Evolutionary conservation across 2,888 invertebrate genomes (phyloP).

Genomic region (Carcina quercana): DNA sequence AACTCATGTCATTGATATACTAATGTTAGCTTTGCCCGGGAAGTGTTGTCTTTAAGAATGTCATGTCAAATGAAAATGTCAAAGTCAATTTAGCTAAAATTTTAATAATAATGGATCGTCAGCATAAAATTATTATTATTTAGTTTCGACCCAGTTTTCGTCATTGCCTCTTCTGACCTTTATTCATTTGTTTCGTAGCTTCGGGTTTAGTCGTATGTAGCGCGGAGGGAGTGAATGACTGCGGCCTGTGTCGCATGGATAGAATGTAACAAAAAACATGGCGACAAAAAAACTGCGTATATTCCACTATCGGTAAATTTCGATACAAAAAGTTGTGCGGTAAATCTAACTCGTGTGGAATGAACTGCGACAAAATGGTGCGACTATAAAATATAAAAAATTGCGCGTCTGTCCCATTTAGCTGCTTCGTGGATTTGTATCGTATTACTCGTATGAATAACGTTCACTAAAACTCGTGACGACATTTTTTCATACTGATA

Average conservation of each 20-base stretch:
- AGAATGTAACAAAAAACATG: conserved; percentile 39
- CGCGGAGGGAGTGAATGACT: conserved; percentile 45
- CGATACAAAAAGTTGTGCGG: conserved; percentile 45
- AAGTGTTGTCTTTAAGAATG: no score
- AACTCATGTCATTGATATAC: no score
- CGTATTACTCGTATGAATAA: background rate
- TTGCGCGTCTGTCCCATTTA: background rate
- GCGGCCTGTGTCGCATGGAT: conserved; percentile 34
- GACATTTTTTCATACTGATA: background rate
- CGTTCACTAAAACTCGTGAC: background rate
- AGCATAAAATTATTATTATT: no score
- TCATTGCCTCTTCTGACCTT: no score
- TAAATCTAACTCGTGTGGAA: conserved; percentile 29
- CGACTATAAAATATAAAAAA: no score
- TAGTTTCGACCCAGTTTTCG: no score
- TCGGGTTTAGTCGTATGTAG: conserved; percentile 33
- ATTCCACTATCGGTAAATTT: conserved; percentile 41
- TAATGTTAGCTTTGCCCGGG: no score
- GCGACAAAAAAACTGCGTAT: conserved; percentile 22
- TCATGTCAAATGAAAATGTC: no score
- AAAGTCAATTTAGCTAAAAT: no score
- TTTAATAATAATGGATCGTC: no score
- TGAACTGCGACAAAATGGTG: conserved; percentile 17
- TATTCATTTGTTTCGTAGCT: conserved; percentile 26
- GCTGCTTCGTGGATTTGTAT: background rate